phyloP scores from a whole-genome alignment of 2,113 vertebrate species.

The Jaculus jaculus region DNA sequence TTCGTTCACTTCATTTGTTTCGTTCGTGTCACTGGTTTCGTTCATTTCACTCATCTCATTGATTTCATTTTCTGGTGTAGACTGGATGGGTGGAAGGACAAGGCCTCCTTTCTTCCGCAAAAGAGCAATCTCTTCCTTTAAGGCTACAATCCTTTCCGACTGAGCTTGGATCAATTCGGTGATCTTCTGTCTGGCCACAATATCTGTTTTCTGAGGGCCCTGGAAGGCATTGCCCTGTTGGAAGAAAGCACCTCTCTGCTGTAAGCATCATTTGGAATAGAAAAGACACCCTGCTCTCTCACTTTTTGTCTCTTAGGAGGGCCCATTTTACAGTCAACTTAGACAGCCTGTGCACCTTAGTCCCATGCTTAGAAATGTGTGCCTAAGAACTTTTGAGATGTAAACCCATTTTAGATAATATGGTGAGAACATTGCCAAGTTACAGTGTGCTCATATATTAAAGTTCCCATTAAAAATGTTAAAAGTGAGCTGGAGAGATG shows the following conservation, averaged over 20 bases:
- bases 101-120: constrained; percentile 83
- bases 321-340: not conserved
- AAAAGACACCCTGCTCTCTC: not conserved
- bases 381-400: constrained; percentile 25
- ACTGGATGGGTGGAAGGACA: constrained; percentile 81
- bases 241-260: not conserved
- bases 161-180: constrained; percentile 81
- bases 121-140: constrained; percentile 85
- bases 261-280: constrained; percentile 30
- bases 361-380: not conserved
- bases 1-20: too few species aligned
- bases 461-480: too few species aligned
- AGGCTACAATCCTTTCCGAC: constrained; percentile 69
- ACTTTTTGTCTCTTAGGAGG: not conserved
- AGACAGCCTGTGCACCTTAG: not conserved
- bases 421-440: too few species aligned
- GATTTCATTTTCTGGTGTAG: not conserved
- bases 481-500: too few species aligned
- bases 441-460: too few species aligned
- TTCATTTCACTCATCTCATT: not conserved
- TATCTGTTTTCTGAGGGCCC: constrained; percentile 72
- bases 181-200: constrained; percentile 81
- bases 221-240: constrained; percentile 87
- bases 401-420: not conserved
- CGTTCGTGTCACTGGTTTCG: too few species aligned